A percentile compares a stretch with the other conserved stretches of the same genome.
Conservation (phyloP, 2,797 vertebrate species). For the Paguma larvata region DNA sequence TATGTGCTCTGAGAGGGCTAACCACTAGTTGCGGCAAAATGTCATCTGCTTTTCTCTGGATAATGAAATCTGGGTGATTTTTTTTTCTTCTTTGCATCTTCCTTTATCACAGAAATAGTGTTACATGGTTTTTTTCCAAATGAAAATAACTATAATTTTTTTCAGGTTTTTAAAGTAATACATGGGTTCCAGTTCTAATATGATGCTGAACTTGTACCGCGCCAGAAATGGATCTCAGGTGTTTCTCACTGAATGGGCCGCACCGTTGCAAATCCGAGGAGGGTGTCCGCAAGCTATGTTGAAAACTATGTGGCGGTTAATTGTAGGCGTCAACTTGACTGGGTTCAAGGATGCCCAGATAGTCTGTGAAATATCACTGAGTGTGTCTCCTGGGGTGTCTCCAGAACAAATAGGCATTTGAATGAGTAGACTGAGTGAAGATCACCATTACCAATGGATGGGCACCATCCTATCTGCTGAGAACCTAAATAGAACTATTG, state of each 20-base stretch:
- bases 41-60: neutral
- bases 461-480: neutral
- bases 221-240: constrained; percentile 82
- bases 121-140: neutral
- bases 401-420: neutral
- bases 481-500: neutral
- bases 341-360: neutral
- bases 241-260: constrained; percentile 73
- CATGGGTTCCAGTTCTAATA: neutral
- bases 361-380: neutral
- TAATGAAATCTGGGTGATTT: neutral
- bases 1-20: neutral
- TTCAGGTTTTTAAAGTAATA: neutral
- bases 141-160: neutral
- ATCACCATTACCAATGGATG: neutral
- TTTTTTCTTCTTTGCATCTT: constrained; percentile 6
- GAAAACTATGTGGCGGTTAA: constrained; percentile 59
- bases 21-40: neutral
- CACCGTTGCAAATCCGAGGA: constrained; percentile 70
- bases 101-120: neutral
- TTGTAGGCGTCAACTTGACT: neutral
- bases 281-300: constrained; percentile 78
- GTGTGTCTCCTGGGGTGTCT: neutral
- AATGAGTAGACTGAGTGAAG: neutral
- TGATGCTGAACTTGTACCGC: neutral